Evolutionary conservation across 2,888 invertebrate genomes (phyloP).

Genomic region (Sarcophaga carnaria): DNA sequence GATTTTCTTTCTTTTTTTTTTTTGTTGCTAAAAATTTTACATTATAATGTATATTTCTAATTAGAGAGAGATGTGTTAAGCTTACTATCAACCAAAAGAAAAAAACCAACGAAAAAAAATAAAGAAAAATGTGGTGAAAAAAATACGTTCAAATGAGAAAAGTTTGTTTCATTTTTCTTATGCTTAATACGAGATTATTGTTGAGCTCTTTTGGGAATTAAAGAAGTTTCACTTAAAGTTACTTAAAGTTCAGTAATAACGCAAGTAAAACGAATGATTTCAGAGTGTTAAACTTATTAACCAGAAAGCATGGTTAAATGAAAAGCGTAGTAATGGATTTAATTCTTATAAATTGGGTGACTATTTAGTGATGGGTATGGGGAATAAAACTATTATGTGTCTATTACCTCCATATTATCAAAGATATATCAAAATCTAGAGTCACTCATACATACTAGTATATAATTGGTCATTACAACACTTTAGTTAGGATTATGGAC

Average conservation of each 20-base stretch:
- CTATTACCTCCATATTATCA: no score
- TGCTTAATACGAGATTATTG: conserved; percentile 48
- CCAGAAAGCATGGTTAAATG: conserved; percentile 27
- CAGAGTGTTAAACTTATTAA: conserved; percentile 47
- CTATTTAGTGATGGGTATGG: no score
- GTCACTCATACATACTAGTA: no score
- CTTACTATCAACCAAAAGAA: conserved; percentile 28
- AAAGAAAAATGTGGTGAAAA: neutral
- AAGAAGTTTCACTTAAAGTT: conserved; percentile 50
- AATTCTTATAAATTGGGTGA: no score
- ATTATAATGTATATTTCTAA: conserved; percentile 68
- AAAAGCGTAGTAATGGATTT: neutral
- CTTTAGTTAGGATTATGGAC: no score
- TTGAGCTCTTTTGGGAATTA: conserved; percentile 47
- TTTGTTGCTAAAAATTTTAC: conserved; percentile 49
- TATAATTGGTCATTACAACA: no score
- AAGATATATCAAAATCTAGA: no score
- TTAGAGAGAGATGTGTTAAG: conserved; percentile 65
- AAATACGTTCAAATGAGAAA: conserved; percentile 57
- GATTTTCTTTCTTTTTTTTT: conserved; percentile 16
- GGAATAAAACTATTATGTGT: no score
- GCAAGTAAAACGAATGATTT: neutral
- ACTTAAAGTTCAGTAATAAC: neutral
- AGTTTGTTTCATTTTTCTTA: conserved; percentile 49
- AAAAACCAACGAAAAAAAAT: neutral